These are phyloP conservation scores for Chironomus tentans DNA, from an alignment of 2,888 invertebrate genomes.

Conservation along the genomic window DNA sequence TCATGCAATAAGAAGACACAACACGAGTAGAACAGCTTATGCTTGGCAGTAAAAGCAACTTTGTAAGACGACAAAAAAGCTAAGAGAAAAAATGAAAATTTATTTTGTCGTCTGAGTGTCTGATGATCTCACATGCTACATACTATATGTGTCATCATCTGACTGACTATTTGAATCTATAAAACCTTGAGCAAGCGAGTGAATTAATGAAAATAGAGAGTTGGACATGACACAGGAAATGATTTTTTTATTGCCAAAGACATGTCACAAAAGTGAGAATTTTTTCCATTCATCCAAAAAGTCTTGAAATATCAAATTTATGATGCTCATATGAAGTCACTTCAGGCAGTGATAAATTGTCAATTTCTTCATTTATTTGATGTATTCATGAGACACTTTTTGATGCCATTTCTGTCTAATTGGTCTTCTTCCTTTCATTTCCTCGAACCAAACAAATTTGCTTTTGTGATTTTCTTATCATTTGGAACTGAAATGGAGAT, in stretches of 20 bases:
- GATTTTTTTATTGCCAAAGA: neutral
- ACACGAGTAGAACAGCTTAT: neutral
- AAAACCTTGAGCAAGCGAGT: neutral
- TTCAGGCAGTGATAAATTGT: too few relatives aligned
- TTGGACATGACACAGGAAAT: conserved; percentile 11
- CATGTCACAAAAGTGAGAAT: neutral
- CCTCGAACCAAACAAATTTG: too few relatives aligned
- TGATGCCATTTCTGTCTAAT: too few relatives aligned
- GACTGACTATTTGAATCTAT: too few relatives aligned
- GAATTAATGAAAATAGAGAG: neutral
- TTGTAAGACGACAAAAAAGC: neutral
- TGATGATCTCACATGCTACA: neutral
- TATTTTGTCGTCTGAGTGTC: conserved; percentile 8
- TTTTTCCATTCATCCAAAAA: neutral
- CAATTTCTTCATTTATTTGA: too few relatives aligned
- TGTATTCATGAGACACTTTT: too few relatives aligned
- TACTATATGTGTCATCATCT: neutral
- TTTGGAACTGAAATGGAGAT: too few relatives aligned
- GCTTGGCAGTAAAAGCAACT: neutral
- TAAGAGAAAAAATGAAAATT: neutral
- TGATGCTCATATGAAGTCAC: too few relatives aligned
- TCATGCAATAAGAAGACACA: neutral
- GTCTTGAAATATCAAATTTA: too few relatives aligned
- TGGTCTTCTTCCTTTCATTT: too few relatives aligned
- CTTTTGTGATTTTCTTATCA: too few relatives aligned